Conservation (phyloP, 2,113 vertebrate genomes). For the Petromus typicus region DNA sequence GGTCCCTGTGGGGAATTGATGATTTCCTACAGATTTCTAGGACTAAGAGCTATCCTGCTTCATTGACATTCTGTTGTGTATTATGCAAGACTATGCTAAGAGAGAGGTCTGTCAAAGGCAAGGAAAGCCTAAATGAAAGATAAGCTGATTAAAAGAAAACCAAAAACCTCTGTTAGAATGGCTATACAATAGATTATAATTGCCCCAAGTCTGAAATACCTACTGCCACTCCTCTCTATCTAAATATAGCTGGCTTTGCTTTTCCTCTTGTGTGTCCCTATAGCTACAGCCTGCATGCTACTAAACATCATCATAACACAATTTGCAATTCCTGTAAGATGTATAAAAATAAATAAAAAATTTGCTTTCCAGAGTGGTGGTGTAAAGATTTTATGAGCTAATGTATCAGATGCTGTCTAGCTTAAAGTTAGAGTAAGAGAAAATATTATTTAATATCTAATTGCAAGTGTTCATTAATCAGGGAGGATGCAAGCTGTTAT, state of each 20-base stretch:
- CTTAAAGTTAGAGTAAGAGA: not conserved
- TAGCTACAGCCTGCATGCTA: not conserved
- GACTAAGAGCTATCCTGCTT: conserved; percentile 31
- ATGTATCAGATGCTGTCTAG: not conserved
- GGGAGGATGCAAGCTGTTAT: not conserved
- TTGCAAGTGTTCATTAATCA: not conserved
- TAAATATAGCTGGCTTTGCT: conserved; percentile 56
- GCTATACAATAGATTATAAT: conserved; percentile 68
- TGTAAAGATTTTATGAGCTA: conserved; percentile 11
- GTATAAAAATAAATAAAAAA: not conserved
- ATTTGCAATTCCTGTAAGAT: conserved; percentile 1
- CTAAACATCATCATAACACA: not conserved
- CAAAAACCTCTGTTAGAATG: conserved; percentile 17
- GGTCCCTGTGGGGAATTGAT: conserved; percentile 65
- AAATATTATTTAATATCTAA: not conserved
- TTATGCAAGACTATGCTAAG: conserved; percentile 49
- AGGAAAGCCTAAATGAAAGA: conserved; percentile 72
- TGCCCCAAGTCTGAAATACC: conserved; percentile 30
- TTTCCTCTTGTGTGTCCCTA: not conserved
- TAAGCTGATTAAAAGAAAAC: conserved; percentile 67
- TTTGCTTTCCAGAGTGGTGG: not conserved
- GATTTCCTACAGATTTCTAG: conserved; percentile 74
- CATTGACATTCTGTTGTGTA: conserved; percentile 63
- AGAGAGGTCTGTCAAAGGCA: conserved; percentile 62
- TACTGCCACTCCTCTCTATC: not conserved